These are phyloP conservation scores for Diceros bicornis DNA, from an alignment of 2,797 vertebrate genomes.

Conservation along the genomic window DNA sequence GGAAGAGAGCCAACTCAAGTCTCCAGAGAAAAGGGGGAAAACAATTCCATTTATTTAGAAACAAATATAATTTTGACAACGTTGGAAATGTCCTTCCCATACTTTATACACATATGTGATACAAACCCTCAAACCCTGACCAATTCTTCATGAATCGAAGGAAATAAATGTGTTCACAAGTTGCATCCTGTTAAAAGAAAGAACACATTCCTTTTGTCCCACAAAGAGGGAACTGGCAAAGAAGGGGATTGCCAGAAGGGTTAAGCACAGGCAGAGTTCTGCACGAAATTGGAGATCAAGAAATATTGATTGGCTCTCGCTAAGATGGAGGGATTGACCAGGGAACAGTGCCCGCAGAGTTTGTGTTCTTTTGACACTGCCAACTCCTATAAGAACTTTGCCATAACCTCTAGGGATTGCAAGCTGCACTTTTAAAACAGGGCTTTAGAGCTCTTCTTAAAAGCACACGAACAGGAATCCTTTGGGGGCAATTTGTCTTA, in stretches of 20 bases:
- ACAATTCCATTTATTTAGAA: slow-evolving; percentile 72
- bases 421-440: slow-evolving; percentile 60
- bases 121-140: neutral
- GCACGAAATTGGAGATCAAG: slow-evolving; percentile 83
- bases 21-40: slow-evolving; percentile 51
- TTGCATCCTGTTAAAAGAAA: slow-evolving; percentile 50
- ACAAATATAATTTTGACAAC: slow-evolving; percentile 66
- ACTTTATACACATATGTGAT: neutral
- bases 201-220: slow-evolving; percentile 65
- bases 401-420: slow-evolving; percentile 61
- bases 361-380: slow-evolving; percentile 68
- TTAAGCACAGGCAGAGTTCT: slow-evolving; percentile 73
- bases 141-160: neutral
- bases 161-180: slow-evolving; percentile 47
- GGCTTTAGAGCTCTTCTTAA: slow-evolving; percentile 59
- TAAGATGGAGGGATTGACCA: slow-evolving; percentile 66
- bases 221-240: slow-evolving; percentile 58
- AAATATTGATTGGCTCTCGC: slow-evolving; percentile 78
- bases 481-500: slow-evolving; percentile 31
- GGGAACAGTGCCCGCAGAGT: slow-evolving; percentile 53
- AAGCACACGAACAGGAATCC: neutral
- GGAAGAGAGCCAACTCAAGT: slow-evolving; percentile 71
- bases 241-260: slow-evolving; percentile 68
- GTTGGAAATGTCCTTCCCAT: neutral
- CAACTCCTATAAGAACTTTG: slow-evolving; percentile 66